phyloP scores from a whole-genome alignment of 2,888 invertebrate genomes.

The Autographa gamma region DNA sequence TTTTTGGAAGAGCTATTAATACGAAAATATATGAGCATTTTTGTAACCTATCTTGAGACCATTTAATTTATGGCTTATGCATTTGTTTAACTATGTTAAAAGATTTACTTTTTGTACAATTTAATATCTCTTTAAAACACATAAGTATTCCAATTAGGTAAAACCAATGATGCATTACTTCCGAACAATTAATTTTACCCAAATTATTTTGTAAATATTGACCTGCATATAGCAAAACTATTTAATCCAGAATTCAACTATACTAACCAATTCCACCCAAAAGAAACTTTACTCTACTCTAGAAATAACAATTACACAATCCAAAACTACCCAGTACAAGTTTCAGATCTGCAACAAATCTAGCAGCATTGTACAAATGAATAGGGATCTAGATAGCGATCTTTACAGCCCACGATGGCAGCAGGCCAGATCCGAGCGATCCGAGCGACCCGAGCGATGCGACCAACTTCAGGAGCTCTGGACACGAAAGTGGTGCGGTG shows the following conservation, averaged over 20 bases:
- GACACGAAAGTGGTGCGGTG: constrained; percentile 42
- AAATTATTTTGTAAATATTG: no score
- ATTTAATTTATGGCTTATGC: no score
- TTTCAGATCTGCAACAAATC: constrained; percentile 53
- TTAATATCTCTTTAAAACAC: no score
- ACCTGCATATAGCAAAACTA: no score
- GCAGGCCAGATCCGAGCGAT: constrained; percentile 59
- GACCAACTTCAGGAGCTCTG: constrained; percentile 32
- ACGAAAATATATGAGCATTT: no score
- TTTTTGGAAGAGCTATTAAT: no score
- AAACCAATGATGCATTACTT: no score
- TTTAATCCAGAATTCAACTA: background rate
- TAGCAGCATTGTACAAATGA: constrained; percentile 57
- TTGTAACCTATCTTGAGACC: no score
- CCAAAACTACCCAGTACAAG: background rate
- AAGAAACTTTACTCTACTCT: background rate
- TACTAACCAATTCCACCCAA: background rate
- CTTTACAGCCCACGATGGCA: constrained; percentile 66
- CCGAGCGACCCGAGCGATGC: constrained; percentile 26
- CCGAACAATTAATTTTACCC: no score
- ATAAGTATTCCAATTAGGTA: no score
- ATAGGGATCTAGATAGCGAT: constrained; percentile 66
- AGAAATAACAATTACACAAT: background rate
- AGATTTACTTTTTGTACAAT: no score
- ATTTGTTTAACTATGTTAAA: no score